Evolutionary conservation across 1,140 invertebrate species (phyloP).

Genomic region (Drosophila nigromelanica): DNA sequence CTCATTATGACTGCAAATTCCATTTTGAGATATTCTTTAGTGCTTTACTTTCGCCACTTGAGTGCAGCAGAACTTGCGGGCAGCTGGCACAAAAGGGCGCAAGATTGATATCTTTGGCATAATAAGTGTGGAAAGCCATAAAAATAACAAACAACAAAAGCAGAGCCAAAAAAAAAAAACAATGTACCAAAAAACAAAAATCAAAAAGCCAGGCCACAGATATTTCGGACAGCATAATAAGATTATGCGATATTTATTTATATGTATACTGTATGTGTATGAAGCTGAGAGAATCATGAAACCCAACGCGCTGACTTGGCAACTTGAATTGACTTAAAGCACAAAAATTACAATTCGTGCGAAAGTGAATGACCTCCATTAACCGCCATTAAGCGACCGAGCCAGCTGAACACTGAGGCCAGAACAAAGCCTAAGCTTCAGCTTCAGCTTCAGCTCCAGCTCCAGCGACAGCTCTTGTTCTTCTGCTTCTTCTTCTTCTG

Average conservation of each 20-base stretch:
- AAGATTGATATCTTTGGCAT: conserved; percentile 60
- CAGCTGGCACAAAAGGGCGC: conserved; percentile 44
- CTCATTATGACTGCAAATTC: background rate
- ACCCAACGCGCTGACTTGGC: conserved; percentile 50
- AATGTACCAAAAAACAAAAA: conserved; percentile 49
- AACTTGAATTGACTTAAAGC: conserved; percentile 74
- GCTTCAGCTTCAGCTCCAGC: background rate
- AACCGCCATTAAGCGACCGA: conserved; percentile 65
- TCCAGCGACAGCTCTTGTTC: background rate
- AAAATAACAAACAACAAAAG: conserved; percentile 55
- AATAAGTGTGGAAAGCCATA: conserved; percentile 69
- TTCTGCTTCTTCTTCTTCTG: conserved; percentile 44
- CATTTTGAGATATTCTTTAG: background rate
- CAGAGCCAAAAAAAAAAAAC: conserved; percentile 38
- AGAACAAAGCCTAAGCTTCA: conserved; percentile 47
- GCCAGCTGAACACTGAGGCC: conserved; percentile 6
- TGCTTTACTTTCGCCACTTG: conserved; percentile 39
- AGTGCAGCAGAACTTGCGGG: conserved; percentile 23
- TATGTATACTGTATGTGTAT: background rate
- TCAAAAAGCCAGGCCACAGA: conserved; percentile 52
- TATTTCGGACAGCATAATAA: conserved; percentile 66
- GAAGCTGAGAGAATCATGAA: conserved; percentile 19
- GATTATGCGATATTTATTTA: conserved; percentile 58
- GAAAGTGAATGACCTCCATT: conserved; percentile 83
- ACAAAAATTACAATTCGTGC: conserved; percentile 78